Percentiles rank a stretch among this genome's conserved stretches.
Evolutionary conservation across 2,888 invertebrate genomes (phyloP).

Genomic region (Sipha maydis): DNA sequence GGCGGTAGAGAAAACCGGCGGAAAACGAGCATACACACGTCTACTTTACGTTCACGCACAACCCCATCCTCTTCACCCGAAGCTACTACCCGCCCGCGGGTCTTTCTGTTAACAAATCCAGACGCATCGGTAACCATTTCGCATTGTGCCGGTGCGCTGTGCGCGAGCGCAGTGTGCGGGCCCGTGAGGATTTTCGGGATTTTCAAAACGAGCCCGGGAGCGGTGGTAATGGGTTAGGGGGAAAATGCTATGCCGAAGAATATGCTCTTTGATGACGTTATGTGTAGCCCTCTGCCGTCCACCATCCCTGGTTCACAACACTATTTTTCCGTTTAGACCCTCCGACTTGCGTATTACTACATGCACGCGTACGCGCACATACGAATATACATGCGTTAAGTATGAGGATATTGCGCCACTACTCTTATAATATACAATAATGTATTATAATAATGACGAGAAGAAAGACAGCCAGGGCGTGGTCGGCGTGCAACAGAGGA

Average conservation of each 20-base stretch:
- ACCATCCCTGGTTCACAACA: neutral
- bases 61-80: neutral
- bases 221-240: conserved; percentile 6
- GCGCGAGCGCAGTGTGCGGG: neutral
- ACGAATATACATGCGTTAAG: neutral
- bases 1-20: conserved; percentile 15
- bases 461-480: neutral
- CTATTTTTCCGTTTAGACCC: conserved; percentile 14
- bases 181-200: conserved; percentile 52
- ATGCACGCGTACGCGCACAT: neutral
- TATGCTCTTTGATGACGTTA: conserved; percentile 46
- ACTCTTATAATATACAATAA: neutral
- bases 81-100: neutral
- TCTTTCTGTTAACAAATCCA: neutral
- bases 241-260: neutral
- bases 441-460: neutral
- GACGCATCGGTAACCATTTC: conserved; percentile 40
- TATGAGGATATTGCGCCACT: too few relatives aligned
- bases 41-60: conserved; percentile 13
- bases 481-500: neutral
- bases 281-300: neutral
- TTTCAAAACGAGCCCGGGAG: conserved; percentile 21
- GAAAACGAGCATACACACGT: conserved; percentile 45
- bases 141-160: neutral
- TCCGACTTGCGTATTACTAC: neutral